These are phyloP conservation scores for Knipowitschia caucasica DNA, from an alignment of 2,797 vertebrate genomes.

Conservation along the genomic window DNA sequence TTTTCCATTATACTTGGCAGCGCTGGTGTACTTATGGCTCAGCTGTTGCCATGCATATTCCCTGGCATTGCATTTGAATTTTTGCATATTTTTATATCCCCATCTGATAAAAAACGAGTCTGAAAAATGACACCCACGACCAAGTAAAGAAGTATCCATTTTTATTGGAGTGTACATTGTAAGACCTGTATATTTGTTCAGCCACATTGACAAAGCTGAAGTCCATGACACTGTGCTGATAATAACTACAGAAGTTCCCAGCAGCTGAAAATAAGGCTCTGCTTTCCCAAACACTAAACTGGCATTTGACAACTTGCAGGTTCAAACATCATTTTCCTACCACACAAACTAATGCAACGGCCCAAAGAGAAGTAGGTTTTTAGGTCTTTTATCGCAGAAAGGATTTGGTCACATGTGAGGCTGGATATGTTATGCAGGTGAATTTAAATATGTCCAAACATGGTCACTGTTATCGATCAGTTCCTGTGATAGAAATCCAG, in stretches of 20 bases:
- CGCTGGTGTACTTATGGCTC: neutral
- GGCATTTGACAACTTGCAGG: slow-evolving; percentile 22
- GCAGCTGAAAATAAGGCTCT: slow-evolving; percentile 38
- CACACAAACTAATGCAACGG: neutral
- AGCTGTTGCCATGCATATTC: neutral
- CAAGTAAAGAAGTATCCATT: slow-evolving; percentile 65
- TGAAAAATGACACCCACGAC: slow-evolving; percentile 4
- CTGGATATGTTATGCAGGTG: neutral
- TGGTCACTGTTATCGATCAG: slow-evolving; percentile 20
- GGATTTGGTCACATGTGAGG: slow-evolving; percentile 1
- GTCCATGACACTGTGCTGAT: slow-evolving; percentile 61
- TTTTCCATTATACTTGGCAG: slow-evolving; percentile 1
- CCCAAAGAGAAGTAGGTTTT: neutral
- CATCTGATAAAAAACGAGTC: neutral
- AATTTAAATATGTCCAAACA: neutral
- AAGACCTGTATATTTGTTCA: slow-evolving; percentile 62
- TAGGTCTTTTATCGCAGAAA: neutral
- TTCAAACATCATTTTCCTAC: slow-evolving; percentile 21
- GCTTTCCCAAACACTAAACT: slow-evolving; percentile 18
- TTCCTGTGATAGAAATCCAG: slow-evolving; percentile 9
- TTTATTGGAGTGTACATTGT: slow-evolving; percentile 77
- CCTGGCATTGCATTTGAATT: neutral
- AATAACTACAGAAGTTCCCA: slow-evolving; percentile 44
- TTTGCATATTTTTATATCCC: neutral
- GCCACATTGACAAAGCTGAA: slow-evolving; percentile 52